These are phyloP conservation scores for Lasioglossum vierecki DNA, from an alignment of 2,888 invertebrate species.

Conservation along the genomic window DNA sequence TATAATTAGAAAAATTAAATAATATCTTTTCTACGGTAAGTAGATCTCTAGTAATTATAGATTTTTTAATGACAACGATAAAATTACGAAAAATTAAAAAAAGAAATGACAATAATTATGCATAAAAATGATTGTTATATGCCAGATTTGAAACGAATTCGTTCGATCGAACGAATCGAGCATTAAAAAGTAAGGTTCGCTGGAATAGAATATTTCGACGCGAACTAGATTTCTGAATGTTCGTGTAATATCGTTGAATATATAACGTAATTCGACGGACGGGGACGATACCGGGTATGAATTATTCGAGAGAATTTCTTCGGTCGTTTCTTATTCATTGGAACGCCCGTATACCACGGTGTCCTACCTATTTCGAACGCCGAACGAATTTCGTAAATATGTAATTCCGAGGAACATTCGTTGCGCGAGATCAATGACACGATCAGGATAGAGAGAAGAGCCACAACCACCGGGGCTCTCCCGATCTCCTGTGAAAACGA, in stretches of 20 bases:
- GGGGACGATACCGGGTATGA: not conserved
- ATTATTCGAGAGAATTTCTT: slow-evolving; percentile 6
- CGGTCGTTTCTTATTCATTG: slow-evolving; percentile 1
- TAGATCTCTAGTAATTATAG: too few relatives aligned
- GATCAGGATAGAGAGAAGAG: not conserved
- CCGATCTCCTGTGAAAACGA: not conserved
- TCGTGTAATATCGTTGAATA: not conserved
- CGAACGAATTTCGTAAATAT: not conserved
- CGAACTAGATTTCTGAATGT: slow-evolving; percentile 6
- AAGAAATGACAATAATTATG: too few relatives aligned
- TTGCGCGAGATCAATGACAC: not conserved
- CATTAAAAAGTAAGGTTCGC: not conserved
- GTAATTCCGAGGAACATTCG: not conserved
- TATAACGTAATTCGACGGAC: not conserved
- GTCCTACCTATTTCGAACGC: not conserved
- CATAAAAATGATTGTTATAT: too few relatives aligned
- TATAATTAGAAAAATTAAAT: too few relatives aligned
- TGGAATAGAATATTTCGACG: not conserved
- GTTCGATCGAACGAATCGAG: not conserved
- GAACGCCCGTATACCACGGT: not conserved
- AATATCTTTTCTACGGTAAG: too few relatives aligned
- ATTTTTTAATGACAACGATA: too few relatives aligned
- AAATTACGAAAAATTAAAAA: too few relatives aligned
- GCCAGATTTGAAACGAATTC: not conserved
- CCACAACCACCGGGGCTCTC: not conserved